These are phyloP conservation scores for Geotria australis DNA, from an alignment of 2,797 vertebrate species.

Conservation along the genomic window DNA sequence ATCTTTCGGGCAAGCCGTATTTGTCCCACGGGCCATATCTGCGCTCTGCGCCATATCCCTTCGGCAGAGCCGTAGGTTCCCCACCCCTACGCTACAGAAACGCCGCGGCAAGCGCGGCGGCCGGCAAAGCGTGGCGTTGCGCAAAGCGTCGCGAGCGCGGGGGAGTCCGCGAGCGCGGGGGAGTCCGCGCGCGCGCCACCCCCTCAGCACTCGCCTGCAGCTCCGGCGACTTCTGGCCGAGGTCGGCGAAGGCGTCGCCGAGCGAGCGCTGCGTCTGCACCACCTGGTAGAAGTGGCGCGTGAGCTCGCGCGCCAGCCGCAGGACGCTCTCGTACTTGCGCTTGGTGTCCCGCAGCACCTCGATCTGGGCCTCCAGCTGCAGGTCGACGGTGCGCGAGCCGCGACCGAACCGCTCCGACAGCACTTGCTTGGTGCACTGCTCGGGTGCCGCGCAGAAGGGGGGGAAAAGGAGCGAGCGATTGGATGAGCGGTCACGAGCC, in stretches of 20 bases:
- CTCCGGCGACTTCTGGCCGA: constrained; percentile 93
- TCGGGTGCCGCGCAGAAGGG: neutral
- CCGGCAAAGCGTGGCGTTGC: too few species aligned
- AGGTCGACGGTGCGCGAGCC: constrained; percentile 69
- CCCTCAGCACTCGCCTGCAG: constrained; percentile 40
- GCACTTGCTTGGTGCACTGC: constrained; percentile 78
- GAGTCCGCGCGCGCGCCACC: too few species aligned
- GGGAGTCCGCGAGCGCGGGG: too few species aligned
- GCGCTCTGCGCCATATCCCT: too few species aligned
- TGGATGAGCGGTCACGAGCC: neutral
- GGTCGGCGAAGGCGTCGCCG: constrained; percentile 66
- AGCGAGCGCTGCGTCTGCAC: constrained; percentile 79
- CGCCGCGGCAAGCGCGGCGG: too few species aligned
- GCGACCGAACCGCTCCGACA: constrained; percentile 61
- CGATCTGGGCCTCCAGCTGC: constrained; percentile 82
- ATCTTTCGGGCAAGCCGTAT: too few species aligned
- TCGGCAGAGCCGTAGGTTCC: too few species aligned
- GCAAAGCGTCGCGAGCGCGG: too few species aligned
- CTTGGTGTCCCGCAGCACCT: constrained; percentile 64
- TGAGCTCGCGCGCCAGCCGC: constrained; percentile 41
- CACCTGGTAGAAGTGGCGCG: constrained; percentile 52
- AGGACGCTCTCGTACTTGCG: constrained; percentile 60
- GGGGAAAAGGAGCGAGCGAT: neutral
- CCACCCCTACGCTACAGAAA: too few species aligned
- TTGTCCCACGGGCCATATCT: too few species aligned